Evolutionary conservation across 2,113 vertebrate genomes (phyloP).

Genomic region (Megaceryle maxima): DNA sequence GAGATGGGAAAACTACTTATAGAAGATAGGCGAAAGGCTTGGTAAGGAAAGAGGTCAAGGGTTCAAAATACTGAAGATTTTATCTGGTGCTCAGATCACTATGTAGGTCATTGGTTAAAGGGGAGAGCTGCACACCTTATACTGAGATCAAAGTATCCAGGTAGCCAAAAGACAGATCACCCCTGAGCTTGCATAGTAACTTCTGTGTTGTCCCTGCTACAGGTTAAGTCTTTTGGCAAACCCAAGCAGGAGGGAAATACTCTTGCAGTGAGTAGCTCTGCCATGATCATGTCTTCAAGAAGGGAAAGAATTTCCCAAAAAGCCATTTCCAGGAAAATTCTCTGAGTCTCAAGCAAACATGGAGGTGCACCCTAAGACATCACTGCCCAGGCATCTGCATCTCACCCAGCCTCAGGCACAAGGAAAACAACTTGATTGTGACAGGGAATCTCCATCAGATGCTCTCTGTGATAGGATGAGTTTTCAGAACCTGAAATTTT

Average conservation of each 20-base stretch:
- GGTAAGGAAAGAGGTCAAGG: neutral
- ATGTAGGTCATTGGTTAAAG: neutral
- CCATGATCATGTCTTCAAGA: neutral
- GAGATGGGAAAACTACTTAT: neutral
- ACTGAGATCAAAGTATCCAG: neutral
- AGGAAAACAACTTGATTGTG: neutral
- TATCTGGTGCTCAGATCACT: neutral
- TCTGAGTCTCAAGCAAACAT: neutral
- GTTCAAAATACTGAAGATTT: neutral
- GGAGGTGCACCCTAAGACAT: neutral
- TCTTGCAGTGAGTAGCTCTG: fast-evolving
- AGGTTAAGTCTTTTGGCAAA: neutral
- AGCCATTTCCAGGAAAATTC: neutral
- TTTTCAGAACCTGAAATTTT: neutral
- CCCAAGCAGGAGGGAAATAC: fast-evolving
- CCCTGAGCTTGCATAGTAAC: neutral
- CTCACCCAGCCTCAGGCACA: neutral
- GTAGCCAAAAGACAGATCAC: neutral
- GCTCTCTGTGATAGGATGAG: neutral
- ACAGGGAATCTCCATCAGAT: neutral
- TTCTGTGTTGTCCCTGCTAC: neutral
- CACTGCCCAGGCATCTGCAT: neutral
- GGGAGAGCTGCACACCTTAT: neutral
- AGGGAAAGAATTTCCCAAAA: neutral
- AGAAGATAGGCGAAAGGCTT: neutral